These are phyloP conservation scores for Aleiodes leptofemur DNA, from an alignment of 2,888 invertebrate species.

Conservation along the genomic window DNA sequence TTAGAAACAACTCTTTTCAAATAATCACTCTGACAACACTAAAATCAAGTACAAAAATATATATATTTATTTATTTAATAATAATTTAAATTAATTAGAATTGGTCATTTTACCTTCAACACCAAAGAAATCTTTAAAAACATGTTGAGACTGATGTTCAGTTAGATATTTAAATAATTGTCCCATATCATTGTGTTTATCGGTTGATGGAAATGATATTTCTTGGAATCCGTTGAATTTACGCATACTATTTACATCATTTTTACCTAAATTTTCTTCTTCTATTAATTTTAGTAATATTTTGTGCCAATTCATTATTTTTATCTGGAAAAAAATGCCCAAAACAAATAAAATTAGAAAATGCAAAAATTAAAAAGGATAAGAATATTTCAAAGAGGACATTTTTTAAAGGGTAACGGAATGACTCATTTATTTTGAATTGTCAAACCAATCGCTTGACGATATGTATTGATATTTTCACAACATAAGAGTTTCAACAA, in stretches of 20 bases:
- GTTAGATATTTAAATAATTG: constrained; percentile 86
- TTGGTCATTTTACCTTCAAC: constrained; percentile 70
- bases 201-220: constrained; percentile 78
- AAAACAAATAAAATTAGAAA: constrained; percentile 33
- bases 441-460: too few relatives aligned
- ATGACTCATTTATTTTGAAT: too few relatives aligned
- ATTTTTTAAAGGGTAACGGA: too few relatives aligned
- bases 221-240: constrained; percentile 84
- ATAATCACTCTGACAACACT: not conserved
- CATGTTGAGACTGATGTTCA: constrained; percentile 81
- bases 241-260: constrained; percentile 73
- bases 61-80: constrained; percentile 25
- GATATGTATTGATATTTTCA: too few relatives aligned
- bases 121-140: constrained; percentile 90
- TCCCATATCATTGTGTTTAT: constrained; percentile 87
- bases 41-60: constrained; percentile 47
- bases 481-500: too few relatives aligned
- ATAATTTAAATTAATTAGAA: constrained; percentile 28
- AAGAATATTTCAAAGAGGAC: too few relatives aligned
- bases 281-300: constrained; percentile 87
- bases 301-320: constrained; percentile 90
- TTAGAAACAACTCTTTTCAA: not conserved
- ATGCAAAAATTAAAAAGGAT: too few relatives aligned
- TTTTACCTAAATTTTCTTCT: constrained; percentile 71
- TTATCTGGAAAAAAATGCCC: constrained; percentile 76